phyloP scores from a whole-genome alignment of 2,113 vertebrate species.

The Megaceryle torquata region DNA sequence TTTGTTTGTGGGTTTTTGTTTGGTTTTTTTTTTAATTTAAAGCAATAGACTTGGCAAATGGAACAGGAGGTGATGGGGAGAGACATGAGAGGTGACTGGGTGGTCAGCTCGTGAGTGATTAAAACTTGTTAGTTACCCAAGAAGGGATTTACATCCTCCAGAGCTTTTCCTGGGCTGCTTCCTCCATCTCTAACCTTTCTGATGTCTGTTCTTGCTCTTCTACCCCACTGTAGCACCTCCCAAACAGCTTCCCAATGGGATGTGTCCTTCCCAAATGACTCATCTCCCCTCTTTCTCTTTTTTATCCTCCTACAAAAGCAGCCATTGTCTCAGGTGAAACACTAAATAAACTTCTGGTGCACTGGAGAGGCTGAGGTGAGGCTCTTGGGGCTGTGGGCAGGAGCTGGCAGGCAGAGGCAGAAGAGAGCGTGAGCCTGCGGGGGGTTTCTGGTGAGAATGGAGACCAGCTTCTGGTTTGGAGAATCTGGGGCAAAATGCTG shows the following conservation, averaged over 20 bases:
- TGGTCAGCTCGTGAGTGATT: background rate
- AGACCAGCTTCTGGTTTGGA: background rate
- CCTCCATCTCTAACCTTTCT: background rate
- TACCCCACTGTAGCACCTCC: background rate
- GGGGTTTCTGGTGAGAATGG: background rate
- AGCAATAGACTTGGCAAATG: background rate
- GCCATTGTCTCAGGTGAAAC: background rate
- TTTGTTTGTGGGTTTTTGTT: background rate
- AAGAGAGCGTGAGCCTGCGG: background rate
- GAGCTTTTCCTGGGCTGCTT: background rate
- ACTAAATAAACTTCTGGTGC: background rate
- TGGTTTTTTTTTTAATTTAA: background rate
- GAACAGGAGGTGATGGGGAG: background rate
- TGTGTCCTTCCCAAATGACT: background rate
- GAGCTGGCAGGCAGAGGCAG: background rate
- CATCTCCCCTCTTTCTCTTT: background rate
- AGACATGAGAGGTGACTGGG: background rate
- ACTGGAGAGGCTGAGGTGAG: background rate
- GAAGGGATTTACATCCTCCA: background rate
- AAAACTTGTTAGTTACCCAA: background rate
- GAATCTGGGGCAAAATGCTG: background rate
- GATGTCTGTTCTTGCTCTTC: background rate
- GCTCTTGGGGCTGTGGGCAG: background rate
- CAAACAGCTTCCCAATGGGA: background rate
- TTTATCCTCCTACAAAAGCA: background rate